phyloP scores from a whole-genome alignment of 1,140 invertebrate genomes.

The Drosophila ficusphila region DNA sequence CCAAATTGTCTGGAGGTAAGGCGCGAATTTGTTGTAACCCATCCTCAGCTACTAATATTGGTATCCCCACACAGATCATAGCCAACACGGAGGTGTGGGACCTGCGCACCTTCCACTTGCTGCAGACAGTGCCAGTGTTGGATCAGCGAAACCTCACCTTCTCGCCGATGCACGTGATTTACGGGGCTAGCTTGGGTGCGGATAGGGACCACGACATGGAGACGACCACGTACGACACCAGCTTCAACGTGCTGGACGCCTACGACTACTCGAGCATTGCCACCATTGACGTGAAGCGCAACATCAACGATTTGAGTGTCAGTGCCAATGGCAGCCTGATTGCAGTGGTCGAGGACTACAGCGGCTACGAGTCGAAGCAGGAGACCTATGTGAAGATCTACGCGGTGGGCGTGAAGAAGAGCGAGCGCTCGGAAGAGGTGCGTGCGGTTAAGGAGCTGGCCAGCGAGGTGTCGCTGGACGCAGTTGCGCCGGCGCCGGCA shows the following conservation, averaged over 20 bases:
- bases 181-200: conserved; percentile 85
- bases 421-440: conserved; percentile 83
- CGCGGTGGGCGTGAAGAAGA: conserved; percentile 86
- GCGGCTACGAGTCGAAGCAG: conserved; percentile 90
- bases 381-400: conserved; percentile 94
- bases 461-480: conserved; percentile 52
- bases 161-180: conserved; percentile 88
- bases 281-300: conserved; percentile 94
- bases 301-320: conserved; percentile 90
- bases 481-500: conserved; percentile 16
- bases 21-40: no score
- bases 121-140: conserved; percentile 96
- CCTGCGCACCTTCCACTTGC: conserved; percentile 95
- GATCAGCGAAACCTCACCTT: conserved; percentile 94
- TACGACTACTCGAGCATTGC: conserved; percentile 97
- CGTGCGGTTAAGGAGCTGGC: conserved; percentile 70
- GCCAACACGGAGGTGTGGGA: conserved; percentile 98
- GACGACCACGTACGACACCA: conserved; percentile 86
- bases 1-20: conserved; percentile 96
- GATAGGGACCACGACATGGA: conserved; percentile 85
- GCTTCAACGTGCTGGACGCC: conserved; percentile 97
- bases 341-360: conserved; percentile 92
- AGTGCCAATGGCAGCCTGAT: conserved; percentile 92
- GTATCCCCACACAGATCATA: conserved; percentile 85
- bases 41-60: neutral